phyloP scores from a whole-genome alignment of 2,888 invertebrate species.

The Limnephilus marmoratus region DNA sequence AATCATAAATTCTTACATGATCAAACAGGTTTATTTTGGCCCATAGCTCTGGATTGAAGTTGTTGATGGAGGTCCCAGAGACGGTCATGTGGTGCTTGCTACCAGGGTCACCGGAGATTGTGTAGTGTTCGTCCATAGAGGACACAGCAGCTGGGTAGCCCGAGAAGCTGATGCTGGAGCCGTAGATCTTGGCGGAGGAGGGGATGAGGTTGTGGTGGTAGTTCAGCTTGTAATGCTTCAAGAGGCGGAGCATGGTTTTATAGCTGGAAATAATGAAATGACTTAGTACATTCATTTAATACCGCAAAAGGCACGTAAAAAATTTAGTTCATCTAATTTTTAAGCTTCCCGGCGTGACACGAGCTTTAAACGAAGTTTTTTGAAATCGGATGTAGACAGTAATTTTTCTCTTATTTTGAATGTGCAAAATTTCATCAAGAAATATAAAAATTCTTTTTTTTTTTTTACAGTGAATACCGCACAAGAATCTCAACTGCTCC shows the following conservation, averaged over 20 bases:
- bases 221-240: slow-evolving; percentile 90
- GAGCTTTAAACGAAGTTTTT: too few species aligned
- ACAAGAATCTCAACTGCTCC: too few species aligned
- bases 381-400: too few species aligned
- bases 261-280: slow-evolving; percentile 76
- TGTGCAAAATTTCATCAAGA: too few species aligned
- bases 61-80: slow-evolving; percentile 87
- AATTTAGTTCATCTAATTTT: too few species aligned
- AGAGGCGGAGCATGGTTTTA: slow-evolving; percentile 87
- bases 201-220: slow-evolving; percentile 79
- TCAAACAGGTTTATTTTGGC: slow-evolving; percentile 81
- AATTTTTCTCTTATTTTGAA: too few species aligned
- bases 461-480: too few species aligned
- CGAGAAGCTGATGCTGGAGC: slow-evolving; percentile 85
- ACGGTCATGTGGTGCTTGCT: slow-evolving; percentile 78
- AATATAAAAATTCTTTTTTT: too few species aligned
- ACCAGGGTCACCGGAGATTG: slow-evolving; percentile 76
- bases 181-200: slow-evolving; percentile 78
- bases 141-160: slow-evolving; percentile 90
- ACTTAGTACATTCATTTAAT: neutral
- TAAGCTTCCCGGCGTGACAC: too few species aligned
- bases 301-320: neutral
- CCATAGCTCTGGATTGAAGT: slow-evolving; percentile 85
- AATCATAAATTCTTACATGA: slow-evolving; percentile 72
- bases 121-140: slow-evolving; percentile 90